phyloP scores from a whole-genome alignment of 2,888 invertebrate species.

The Coenonympha glycerion region DNA sequence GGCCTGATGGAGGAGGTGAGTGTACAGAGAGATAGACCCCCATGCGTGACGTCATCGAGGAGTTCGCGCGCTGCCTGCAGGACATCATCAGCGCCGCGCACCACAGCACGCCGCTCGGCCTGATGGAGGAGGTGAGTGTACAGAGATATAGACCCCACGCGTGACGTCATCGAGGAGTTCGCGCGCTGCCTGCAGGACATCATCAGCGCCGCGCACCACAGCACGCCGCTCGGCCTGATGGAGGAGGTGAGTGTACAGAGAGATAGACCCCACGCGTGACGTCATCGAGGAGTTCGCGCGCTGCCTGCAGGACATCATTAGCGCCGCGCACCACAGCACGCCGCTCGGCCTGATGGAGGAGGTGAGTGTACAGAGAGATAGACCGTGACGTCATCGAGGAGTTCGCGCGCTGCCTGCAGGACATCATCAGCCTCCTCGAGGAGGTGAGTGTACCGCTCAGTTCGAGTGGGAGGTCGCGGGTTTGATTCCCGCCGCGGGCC shows the following conservation, averaged over 20 bases:
- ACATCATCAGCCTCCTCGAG: constrained; percentile 80
- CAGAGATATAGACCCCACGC: constrained; percentile 85
- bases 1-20: constrained; percentile 36
- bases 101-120: constrained; percentile 35
- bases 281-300: constrained; percentile 96
- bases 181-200: constrained; percentile 95
- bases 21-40: constrained; percentile 84
- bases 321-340: constrained; percentile 49
- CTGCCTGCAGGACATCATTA: constrained; percentile 94
- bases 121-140: constrained; percentile 48
- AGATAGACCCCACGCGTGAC: constrained; percentile 83
- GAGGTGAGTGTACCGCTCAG: constrained; percentile 36
- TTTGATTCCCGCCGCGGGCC: no score
- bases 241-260: constrained; percentile 73
- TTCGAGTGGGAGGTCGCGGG: no score
- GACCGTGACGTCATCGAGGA: constrained; percentile 90
- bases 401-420: constrained; percentile 94
- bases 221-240: constrained; percentile 31
- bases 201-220: constrained; percentile 73
- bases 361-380: constrained; percentile 81
- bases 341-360: constrained; percentile 34
- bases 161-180: constrained; percentile 93
- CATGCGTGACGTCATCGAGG: constrained; percentile 88
- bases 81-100: constrained; percentile 84
- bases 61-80: constrained; percentile 94